phyloP scores from a whole-genome alignment of 2,797 vertebrate genomes.

The Enteromius thamalakanensis region DNA sequence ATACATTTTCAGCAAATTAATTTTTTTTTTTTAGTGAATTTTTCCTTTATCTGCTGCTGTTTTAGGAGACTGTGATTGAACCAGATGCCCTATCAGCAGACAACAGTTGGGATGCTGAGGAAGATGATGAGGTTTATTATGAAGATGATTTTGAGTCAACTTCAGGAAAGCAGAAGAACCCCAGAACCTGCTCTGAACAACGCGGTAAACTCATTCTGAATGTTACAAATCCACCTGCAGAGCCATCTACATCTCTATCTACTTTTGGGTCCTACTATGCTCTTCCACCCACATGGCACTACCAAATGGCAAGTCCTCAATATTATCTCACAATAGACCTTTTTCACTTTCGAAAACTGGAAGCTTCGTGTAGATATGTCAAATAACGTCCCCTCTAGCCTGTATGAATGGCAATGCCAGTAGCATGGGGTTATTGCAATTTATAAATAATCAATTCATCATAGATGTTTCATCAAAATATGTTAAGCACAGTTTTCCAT shows the following conservation, averaged over 20 bases:
- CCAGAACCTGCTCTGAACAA: constrained; percentile 1
- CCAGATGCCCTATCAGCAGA: neutral
- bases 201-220: neutral
- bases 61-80: constrained; percentile 16
- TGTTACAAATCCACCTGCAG: neutral
- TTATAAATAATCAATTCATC: no score
- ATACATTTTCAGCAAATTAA: neutral
- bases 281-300: constrained; percentile 19
- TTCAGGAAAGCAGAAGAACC: constrained; percentile 16
- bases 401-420: no score
- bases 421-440: no score
- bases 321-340: neutral
- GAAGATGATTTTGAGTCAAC: constrained; percentile 7
- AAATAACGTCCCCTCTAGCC: no score
- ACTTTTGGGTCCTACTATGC: neutral
- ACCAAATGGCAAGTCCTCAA: constrained; percentile 2
- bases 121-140: neutral
- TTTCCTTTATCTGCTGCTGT: neutral
- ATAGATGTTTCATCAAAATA: no score
- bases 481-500: no score
- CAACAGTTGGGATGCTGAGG: neutral
- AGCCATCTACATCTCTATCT: neutral
- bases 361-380: no score
- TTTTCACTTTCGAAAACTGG: no score
- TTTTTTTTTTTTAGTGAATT: neutral